A percentile compares a stretch with the other conserved stretches of the same genome.
Conservation (phyloP, 2,797 vertebrate genomes). For the Pristis pectinata region DNA sequence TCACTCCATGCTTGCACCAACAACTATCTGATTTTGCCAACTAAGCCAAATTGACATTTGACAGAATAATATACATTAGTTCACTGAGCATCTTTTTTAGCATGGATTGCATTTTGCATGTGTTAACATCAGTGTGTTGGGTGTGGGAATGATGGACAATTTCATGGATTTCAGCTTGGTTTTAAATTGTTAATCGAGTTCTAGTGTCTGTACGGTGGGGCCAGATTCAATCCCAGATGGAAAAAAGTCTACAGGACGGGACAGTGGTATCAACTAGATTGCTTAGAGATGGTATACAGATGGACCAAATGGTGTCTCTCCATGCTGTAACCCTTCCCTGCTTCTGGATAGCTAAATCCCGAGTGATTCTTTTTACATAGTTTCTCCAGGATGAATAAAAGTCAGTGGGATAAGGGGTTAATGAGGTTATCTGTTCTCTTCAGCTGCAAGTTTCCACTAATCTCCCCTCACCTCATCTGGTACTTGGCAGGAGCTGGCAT, state of each 20-base stretch:
- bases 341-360: neutral
- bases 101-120: neutral
- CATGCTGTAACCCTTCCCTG: no score
- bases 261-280: no score
- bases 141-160: no score
- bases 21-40: neutral
- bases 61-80: neutral
- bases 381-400: neutral
- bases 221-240: no score
- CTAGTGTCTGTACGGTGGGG: no score
- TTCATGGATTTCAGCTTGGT: no score
- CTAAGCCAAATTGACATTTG: neutral
- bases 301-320: no score
- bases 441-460: neutral
- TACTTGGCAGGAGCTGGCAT: neutral
- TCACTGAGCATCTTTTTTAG: neutral
- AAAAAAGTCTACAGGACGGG: no score
- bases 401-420: neutral
- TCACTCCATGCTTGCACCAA: neutral
- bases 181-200: no score
- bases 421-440: neutral
- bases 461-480: neutral
- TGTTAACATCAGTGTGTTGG: no score
- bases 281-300: no score
- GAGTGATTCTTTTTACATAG: neutral